Percentiles rank a stretch among this genome's conserved stretches.
phyloP scores from a whole-genome alignment of 2,113 vertebrate genomes.

The Thomomys bottae region DNA sequence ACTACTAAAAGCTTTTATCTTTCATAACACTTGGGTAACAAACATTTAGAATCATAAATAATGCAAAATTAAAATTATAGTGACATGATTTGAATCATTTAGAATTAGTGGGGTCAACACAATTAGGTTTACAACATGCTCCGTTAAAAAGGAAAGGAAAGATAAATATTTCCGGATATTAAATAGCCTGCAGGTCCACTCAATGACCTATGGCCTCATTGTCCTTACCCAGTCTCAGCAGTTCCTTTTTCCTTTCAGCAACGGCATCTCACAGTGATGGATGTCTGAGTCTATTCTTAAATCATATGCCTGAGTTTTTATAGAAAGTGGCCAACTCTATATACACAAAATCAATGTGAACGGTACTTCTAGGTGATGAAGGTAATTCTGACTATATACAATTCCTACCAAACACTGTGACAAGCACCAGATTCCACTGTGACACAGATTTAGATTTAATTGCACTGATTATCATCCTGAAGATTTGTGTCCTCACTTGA shows the following conservation, averaged over 20 bases:
- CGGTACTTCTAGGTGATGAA: background rate
- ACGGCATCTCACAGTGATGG: constrained; percentile 44
- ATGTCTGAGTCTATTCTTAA: constrained; percentile 8
- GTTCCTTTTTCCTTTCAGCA: background rate
- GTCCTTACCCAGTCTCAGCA: background rate
- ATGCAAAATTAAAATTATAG: constrained; percentile 35
- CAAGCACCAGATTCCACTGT: constrained; percentile 52
- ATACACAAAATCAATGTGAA: constrained; percentile 48
- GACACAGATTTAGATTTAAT: background rate
- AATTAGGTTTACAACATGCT: constrained; percentile 55
- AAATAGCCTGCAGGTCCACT: background rate
- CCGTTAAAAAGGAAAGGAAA: background rate
- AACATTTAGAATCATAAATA: constrained; percentile 53
- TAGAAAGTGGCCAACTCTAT: constrained; percentile 17
- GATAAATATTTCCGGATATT: background rate
- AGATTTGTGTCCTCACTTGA: constrained; percentile 11
- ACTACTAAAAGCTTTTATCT: constrained; percentile 65
- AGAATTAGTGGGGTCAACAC: constrained; percentile 34
- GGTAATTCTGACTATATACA: constrained; percentile 18
- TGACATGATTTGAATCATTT: constrained; percentile 61
- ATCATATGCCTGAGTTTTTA: background rate
- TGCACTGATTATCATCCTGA: background rate
- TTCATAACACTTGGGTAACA: constrained; percentile 60
- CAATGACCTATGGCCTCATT: background rate
- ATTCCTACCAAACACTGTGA: constrained; percentile 41